Conservation (phyloP, 2,888 invertebrate species). For the Eudasyphora cyanicolor region DNA sequence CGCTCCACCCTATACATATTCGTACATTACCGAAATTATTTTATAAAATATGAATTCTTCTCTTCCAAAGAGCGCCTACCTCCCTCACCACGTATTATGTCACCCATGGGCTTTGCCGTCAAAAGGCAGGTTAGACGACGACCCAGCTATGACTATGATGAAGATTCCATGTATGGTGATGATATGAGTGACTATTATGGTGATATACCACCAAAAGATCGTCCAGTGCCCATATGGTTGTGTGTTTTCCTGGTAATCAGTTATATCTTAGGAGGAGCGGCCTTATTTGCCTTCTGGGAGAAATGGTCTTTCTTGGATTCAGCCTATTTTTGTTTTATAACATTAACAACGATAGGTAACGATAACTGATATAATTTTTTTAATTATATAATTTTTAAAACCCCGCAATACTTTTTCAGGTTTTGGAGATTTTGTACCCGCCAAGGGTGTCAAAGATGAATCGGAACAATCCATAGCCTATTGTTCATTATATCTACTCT, state of each 20-base stretch:
- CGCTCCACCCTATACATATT: too few relatives aligned
- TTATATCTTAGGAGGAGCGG: slow-evolving; percentile 94
- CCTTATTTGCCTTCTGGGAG: slow-evolving; percentile 92
- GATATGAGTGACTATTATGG: slow-evolving; percentile 80
- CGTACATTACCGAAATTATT: too few relatives aligned
- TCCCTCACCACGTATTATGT: slow-evolving; percentile 85
- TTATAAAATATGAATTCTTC: too few relatives aligned
- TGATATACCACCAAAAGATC: slow-evolving; percentile 78
- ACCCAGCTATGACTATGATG: slow-evolving; percentile 82
- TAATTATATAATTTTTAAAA: background rate
- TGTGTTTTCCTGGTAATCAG: slow-evolving; percentile 93
- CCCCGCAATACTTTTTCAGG: slow-evolving; percentile 79
- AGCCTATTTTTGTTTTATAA: slow-evolving; percentile 96
- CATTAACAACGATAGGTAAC: slow-evolving; percentile 91
- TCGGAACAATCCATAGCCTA: slow-evolving; percentile 85
- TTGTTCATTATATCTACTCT: slow-evolving; percentile 94
- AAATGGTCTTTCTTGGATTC: slow-evolving; percentile 92
- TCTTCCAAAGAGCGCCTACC: slow-evolving; percentile 77
- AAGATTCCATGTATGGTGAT: slow-evolving; percentile 83
- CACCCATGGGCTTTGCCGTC: slow-evolving; percentile 85
- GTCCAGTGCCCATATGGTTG: slow-evolving; percentile 93
- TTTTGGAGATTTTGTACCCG: slow-evolving; percentile 95
- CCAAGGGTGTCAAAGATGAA: slow-evolving; percentile 82
- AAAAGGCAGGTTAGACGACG: slow-evolving; percentile 82
- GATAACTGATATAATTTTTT: background rate